phyloP scores from a whole-genome alignment of 2,888 invertebrate species.

The Blastobasis adustella region DNA sequence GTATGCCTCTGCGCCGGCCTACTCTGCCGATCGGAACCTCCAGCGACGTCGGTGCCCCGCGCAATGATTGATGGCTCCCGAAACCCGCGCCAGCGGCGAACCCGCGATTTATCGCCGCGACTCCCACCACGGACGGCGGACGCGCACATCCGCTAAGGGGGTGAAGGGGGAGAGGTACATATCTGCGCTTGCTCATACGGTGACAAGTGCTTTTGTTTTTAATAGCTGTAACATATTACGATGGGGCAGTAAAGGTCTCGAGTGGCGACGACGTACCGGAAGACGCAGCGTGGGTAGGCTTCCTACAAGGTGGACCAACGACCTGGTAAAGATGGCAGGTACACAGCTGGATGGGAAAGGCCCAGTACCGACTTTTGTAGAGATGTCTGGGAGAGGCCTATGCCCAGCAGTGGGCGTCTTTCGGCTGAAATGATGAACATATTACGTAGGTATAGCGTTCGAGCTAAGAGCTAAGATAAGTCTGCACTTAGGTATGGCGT shows the following conservation, averaged over 20 bases:
- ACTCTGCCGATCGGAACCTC: constrained; percentile 35
- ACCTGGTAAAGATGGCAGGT: no score
- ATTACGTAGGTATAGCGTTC: no score
- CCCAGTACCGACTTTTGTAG: no score
- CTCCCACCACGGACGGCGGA: constrained; percentile 44
- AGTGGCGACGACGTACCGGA: not conserved
- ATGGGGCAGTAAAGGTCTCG: not conserved
- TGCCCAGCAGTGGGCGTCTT: no score
- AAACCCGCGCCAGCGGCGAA: constrained; percentile 66
- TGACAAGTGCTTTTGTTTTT: not conserved
- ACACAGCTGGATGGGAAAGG: no score
- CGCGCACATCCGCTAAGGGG: constrained; percentile 7
- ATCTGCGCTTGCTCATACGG: not conserved
- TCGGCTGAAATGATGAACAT: no score
- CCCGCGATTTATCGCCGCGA: constrained; percentile 60
- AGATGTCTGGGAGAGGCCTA: no score
- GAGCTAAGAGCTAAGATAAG: no score
- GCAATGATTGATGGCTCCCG: constrained; percentile 67
- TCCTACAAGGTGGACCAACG: no score
- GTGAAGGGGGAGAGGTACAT: not conserved
- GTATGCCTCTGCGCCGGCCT: constrained; percentile 7
- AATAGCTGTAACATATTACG: not conserved
- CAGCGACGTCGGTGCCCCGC: constrained; percentile 47
- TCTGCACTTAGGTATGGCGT: no score
- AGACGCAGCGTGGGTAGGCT: no score